Conservation (phyloP, 2,888 invertebrate genomes). For the Metopia argyrocephala region DNA sequence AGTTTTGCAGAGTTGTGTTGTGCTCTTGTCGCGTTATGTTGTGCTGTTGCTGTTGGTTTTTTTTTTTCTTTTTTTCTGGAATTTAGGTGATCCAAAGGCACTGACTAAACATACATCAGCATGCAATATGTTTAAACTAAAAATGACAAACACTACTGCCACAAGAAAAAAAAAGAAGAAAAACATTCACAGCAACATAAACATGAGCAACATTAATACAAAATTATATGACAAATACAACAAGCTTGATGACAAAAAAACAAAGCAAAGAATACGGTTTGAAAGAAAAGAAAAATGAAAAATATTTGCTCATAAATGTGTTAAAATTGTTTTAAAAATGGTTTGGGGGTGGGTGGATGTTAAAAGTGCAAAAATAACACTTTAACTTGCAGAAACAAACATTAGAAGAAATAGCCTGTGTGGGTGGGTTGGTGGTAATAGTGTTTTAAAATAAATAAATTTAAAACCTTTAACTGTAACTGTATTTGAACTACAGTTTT, state of each 20-base stretch:
- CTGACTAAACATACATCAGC: constrained; percentile 57
- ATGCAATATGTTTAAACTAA: constrained; percentile 56
- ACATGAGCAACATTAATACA: constrained; percentile 41
- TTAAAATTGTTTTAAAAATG: too few species aligned
- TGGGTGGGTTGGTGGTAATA: constrained; percentile 34
- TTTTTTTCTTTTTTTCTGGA: constrained; percentile 14
- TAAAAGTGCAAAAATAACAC: constrained; percentile 58
- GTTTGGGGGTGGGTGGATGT: not conserved
- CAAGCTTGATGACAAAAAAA: constrained; percentile 9
- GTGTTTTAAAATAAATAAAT: not conserved
- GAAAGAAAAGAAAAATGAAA: too few species aligned
- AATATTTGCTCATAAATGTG: too few species aligned
- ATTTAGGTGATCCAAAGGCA: constrained; percentile 60
- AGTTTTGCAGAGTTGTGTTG: constrained; percentile 16
- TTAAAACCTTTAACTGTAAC: not conserved
- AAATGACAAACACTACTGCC: constrained; percentile 55
- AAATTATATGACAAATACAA: constrained; percentile 61
- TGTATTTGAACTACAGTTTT: not conserved
- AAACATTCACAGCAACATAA: constrained; percentile 11
- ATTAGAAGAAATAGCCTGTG: not conserved
- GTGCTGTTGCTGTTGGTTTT: constrained; percentile 37
- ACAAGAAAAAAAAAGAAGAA: too few species aligned
- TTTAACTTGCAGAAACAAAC: constrained; percentile 24
- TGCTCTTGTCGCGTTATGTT: constrained; percentile 30
- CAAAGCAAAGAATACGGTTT: constrained; percentile 12